Conservation (phyloP, 2,888 invertebrate genomes). For the Acutogordius australiensis region DNA sequence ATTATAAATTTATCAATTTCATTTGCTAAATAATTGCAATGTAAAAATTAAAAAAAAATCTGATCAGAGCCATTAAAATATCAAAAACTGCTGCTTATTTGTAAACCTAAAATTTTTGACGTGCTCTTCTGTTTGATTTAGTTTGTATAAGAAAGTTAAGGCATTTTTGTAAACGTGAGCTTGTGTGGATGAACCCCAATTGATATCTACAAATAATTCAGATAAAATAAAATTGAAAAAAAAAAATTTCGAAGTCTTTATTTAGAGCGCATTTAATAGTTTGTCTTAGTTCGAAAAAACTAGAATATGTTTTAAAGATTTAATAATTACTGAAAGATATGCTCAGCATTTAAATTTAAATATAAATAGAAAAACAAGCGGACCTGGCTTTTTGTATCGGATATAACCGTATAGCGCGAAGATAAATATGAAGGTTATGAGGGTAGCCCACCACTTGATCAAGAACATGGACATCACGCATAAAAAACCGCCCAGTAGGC, state of each 20-base stretch:
- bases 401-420: conserved; percentile 24
- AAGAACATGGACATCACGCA: conserved; percentile 30
- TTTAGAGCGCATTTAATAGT: too few relatives aligned
- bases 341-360: too few relatives aligned
- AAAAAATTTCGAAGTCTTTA: too few relatives aligned
- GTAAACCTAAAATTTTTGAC: conserved; percentile 55
- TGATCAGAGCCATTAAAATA: not conserved
- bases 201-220: conserved; percentile 42
- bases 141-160: conserved; percentile 47
- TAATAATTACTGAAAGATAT: too few relatives aligned
- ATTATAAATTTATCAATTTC: not conserved
- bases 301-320: not conserved
- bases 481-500: conserved; percentile 43
- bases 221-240: too few relatives aligned
- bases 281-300: too few relatives aligned
- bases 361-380: too few relatives aligned
- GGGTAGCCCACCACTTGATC: conserved; percentile 29
- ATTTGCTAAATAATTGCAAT: not conserved
- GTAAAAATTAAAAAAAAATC: not conserved
- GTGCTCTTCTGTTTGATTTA: conserved; percentile 62
- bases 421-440: conserved; percentile 26
- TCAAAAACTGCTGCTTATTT: not conserved
- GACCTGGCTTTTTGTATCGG: conserved; percentile 25
- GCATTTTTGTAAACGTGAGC: conserved; percentile 75
- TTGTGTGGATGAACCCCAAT: conserved; percentile 83